phyloP scores from a whole-genome alignment of 2,888 invertebrate species.

The Platycnemis pennipes region DNA sequence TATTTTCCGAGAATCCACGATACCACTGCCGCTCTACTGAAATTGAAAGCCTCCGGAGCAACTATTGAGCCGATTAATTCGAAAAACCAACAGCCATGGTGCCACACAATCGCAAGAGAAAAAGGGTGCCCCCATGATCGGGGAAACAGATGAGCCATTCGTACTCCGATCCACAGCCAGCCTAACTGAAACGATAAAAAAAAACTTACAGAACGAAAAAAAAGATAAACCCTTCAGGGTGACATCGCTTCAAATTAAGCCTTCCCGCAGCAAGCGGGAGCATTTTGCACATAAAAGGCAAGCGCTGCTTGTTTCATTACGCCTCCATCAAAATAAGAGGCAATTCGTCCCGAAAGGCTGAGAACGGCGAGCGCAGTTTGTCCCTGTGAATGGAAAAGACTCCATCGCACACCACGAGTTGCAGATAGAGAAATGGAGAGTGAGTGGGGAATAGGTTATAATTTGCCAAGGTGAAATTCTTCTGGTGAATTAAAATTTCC shows the following conservation, averaged over 20 bases:
- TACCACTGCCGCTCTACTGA: neutral
- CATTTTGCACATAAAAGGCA: neutral
- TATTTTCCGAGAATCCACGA: neutral
- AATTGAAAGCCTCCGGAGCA: neutral
- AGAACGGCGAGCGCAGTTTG: neutral
- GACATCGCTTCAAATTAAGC: neutral
- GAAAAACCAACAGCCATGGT: neutral
- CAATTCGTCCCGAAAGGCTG: neutral
- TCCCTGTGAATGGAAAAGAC: neutral
- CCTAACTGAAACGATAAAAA: neutral
- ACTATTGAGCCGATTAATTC: neutral
- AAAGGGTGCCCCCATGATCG: neutral
- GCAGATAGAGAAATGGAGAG: too few relatives aligned
- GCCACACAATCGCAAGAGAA: neutral
- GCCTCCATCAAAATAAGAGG: neutral
- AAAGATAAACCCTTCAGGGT: neutral
- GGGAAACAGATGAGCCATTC: neutral
- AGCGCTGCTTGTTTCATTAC: neutral
- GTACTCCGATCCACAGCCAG: neutral
- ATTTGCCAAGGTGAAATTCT: too few relatives aligned
- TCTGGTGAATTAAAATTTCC: too few relatives aligned
- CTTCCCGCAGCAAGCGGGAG: neutral
- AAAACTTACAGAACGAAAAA: neutral
- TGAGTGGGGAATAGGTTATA: too few relatives aligned
- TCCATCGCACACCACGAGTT: neutral